A percentile compares a stretch with the other conserved stretches of the same genome.
Conservation (phyloP, 2,797 vertebrate species). For the Anguilla megastoma region DNA sequence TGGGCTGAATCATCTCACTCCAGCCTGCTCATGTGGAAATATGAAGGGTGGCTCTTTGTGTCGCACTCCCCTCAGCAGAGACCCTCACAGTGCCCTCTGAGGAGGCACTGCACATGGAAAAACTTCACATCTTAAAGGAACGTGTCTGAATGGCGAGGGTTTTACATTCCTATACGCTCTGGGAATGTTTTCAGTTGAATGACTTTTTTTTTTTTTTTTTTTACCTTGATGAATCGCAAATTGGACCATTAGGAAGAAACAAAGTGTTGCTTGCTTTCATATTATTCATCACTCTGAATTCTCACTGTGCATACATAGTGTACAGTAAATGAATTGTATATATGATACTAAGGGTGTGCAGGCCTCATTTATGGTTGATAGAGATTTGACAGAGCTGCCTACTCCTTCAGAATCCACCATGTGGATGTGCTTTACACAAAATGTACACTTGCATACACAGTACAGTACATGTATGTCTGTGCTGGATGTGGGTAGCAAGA, state of each 20-base stretch:
- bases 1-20: neutral
- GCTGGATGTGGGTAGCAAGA: too few relatives aligned
- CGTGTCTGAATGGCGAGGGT: neutral
- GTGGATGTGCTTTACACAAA: neutral
- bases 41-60: neutral
- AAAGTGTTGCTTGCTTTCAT: neutral
- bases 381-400: neutral
- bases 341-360: neutral
- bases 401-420: too few relatives aligned
- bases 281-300: neutral
- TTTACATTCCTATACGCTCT: neutral
- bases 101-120: neutral
- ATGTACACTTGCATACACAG: neutral
- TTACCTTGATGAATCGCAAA: neutral
- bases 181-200: neutral
- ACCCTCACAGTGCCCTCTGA: neutral
- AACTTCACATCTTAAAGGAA: constrained; percentile 4
- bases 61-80: neutral
- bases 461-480: too few relatives aligned
- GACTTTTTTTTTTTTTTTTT: neutral
- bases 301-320: neutral
- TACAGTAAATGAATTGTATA: neutral
- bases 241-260: neutral
- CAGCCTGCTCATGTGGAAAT: neutral
- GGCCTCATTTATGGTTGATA: too few relatives aligned